These are phyloP conservation scores for Anabacerthia variegaticeps DNA, from an alignment of 2,797 vertebrate species.

Conservation along the genomic window DNA sequence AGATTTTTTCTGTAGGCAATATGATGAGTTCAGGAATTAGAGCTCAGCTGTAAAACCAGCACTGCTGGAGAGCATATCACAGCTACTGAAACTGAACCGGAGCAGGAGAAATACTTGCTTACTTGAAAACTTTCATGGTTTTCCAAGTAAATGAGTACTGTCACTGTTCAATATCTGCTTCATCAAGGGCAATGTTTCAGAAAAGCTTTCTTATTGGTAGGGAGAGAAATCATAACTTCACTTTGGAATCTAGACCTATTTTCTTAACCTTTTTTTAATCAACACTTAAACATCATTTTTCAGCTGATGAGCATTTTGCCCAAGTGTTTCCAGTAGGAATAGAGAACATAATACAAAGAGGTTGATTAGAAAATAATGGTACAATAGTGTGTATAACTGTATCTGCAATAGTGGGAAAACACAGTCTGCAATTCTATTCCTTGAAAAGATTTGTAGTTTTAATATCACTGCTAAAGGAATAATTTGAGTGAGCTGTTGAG, in stretches of 20 bases:
- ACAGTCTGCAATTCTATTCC: not conserved
- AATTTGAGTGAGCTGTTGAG: not conserved
- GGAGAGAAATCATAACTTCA: not conserved
- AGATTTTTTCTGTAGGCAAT: not conserved
- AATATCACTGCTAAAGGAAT: not conserved
- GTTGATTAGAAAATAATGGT: not conserved
- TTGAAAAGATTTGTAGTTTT: not conserved
- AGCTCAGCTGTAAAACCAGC: not conserved
- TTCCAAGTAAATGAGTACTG: not conserved
- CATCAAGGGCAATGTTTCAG: not conserved
- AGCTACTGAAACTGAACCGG: not conserved
- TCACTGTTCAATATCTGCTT: not conserved
- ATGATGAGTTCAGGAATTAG: not conserved
- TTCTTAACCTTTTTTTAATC: not conserved
- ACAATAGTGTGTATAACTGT: not conserved
- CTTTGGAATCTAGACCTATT: not conserved
- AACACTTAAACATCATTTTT: not conserved
- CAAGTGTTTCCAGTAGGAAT: not conserved
- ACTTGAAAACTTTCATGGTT: not conserved
- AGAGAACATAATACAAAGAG: not conserved
- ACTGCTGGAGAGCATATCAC: not conserved
- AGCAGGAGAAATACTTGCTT: not conserved
- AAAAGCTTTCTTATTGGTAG: not conserved
- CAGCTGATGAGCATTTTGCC: not conserved
- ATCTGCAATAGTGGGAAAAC: not conserved